Evolutionary conservation across 2,113 vertebrate species (phyloP).

Genomic region (Sula dactylatra): DNA sequence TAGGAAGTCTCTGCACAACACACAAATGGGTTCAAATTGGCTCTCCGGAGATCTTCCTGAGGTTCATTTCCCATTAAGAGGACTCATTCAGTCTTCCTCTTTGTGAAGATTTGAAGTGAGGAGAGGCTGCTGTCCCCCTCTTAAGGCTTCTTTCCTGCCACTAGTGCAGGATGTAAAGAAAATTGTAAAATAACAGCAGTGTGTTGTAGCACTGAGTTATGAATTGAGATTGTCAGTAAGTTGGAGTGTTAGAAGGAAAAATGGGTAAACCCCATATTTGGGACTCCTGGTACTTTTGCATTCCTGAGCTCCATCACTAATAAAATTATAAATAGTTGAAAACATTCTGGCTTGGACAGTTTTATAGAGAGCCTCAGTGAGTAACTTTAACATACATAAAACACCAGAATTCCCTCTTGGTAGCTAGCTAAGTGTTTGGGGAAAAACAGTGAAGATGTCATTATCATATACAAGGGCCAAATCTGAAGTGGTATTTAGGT

Average conservation of each 20-base stretch:
- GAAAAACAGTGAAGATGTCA: not conserved
- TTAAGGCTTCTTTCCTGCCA: not conserved
- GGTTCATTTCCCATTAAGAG: not conserved
- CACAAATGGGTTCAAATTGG: not conserved
- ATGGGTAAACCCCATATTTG: not conserved
- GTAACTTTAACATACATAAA: not conserved
- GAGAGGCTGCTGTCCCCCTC: not conserved
- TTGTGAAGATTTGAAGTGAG: not conserved
- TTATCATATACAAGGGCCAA: accelerated
- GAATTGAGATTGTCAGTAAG: not conserved
- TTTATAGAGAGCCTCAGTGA: not conserved
- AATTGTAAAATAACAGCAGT: not conserved
- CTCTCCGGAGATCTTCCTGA: not conserved
- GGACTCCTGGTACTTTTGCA: not conserved
- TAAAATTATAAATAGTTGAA: not conserved
- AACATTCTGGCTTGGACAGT: not conserved
- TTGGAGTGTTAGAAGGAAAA: not conserved
- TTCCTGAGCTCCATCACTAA: not conserved
- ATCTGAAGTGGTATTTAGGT: not conserved
- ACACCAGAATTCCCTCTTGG: not conserved
- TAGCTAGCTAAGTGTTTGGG: not conserved
- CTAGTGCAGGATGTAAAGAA: not conserved
- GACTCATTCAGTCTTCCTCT: not conserved
- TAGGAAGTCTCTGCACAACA: not conserved
- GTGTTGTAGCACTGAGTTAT: not conserved